Conservation (phyloP, 2,888 invertebrate genomes). For the Resseliella maxima region DNA sequence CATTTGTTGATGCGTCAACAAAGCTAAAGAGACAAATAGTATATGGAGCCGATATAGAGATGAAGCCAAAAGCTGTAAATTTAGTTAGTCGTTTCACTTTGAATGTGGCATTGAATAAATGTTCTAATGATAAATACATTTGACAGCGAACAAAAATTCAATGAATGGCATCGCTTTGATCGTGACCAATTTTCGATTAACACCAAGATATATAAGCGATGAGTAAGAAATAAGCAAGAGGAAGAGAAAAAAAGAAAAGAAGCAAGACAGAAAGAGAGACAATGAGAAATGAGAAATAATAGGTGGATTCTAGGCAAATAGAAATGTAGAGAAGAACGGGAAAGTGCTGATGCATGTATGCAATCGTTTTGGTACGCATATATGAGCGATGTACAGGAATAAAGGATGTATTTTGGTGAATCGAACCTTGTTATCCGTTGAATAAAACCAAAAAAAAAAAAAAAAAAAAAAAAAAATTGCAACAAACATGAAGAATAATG, state of each 20-base stretch:
- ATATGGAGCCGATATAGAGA: background rate
- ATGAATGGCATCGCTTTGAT: background rate
- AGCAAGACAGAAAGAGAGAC: too few species aligned
- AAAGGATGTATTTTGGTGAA: background rate
- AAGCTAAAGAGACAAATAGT: background rate
- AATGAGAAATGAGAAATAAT: too few species aligned
- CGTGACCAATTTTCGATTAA: background rate
- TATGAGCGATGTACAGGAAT: background rate
- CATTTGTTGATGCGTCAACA: background rate
- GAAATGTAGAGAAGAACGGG: too few species aligned
- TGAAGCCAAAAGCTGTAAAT: slow-evolving; percentile 41
- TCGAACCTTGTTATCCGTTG: slow-evolving; percentile 20
- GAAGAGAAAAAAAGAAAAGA: background rate
- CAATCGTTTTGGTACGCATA: slow-evolving; percentile 6
- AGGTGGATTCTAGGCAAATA: too few species aligned
- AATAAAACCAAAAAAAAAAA: background rate
- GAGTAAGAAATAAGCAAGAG: background rate
- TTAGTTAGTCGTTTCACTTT: slow-evolving; percentile 34
- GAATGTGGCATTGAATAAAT: slow-evolving; percentile 24
- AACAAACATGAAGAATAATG: slow-evolving; percentile 8
- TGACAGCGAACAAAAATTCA: background rate
- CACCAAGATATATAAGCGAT: background rate
- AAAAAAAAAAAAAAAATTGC: background rate
- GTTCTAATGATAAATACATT: slow-evolving; percentile 31
- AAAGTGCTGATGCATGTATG: background rate